Conservation (phyloP, 2,888 invertebrate genomes). For the Lingula anatina region DNA sequence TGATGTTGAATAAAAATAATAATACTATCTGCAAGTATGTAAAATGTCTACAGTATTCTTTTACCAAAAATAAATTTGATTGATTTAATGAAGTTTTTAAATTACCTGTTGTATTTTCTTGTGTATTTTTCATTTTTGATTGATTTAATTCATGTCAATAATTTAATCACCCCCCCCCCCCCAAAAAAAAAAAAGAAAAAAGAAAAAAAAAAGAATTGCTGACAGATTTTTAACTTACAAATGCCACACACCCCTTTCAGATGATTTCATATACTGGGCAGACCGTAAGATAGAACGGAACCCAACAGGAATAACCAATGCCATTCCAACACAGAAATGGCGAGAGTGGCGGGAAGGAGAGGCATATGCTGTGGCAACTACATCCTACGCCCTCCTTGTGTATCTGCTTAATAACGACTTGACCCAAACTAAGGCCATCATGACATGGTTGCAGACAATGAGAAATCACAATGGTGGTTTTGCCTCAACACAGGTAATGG, state of each 20-base stretch:
- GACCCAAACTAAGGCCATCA: constrained; percentile 34
- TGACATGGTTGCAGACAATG: constrained; percentile 49
- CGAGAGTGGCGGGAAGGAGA: constrained; percentile 75
- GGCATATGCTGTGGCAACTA: constrained; percentile 86
- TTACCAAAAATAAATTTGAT: no score
- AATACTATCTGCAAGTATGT: no score
- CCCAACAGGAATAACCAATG: constrained; percentile 36
- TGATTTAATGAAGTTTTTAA: no score
- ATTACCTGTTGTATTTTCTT: no score
- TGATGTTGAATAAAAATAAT: no score
- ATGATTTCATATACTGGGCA: constrained; percentile 41
- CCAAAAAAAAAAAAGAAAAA: no score
- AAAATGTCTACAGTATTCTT: no score
- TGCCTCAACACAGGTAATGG: constrained; percentile 45
- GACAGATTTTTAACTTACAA: no score
- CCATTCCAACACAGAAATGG: constrained; percentile 75
- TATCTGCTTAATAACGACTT: constrained; percentile 55
- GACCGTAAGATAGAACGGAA: constrained; percentile 34
- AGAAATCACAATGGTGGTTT: constrained; percentile 46
- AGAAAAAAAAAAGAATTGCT: no score
- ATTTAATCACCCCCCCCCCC: no score
- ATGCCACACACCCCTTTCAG: constrained; percentile 14
- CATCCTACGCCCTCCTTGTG: constrained; percentile 84
- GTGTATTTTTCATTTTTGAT: no score
- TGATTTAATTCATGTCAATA: no score